Base-by-base conservation (phyloP, 2,888 invertebrate species). In the Harpalus rubripes region DNA sequence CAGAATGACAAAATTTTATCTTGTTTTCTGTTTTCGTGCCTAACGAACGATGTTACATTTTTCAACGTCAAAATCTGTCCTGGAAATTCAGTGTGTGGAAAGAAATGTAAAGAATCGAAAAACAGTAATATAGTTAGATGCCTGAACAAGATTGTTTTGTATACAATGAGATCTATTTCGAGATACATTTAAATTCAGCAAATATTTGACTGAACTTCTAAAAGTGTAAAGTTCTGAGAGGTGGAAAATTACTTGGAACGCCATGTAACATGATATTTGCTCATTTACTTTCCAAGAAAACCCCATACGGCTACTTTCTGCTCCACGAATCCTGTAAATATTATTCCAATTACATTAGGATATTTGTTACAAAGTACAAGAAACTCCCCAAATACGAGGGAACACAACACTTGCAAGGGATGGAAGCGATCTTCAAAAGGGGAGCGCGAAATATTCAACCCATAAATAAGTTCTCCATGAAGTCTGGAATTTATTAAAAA, bases 291-390 rank as follows among this genome's bases (percentile, higher is more conserved):
- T 26, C 52, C 7, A 18, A 22, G 74, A 44, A 74, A 74, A 52
- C 74, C n/a, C 44, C 72, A 72, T 72, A 72, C 72, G 72, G 39
- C 44, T 52, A 44, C 74, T 74, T 74, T 74, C 74, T 52, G 74
- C 74, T 74, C 52, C 18, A 74, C 18, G 52, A 74, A 74, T 74
- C 74, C 59, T 59, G 59, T 65, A 65, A 65, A 81, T 81, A 81
- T 81, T 65, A 65, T 81, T 81, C 44, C 81, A 81, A 81, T 81
- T 81, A 81, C 81, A 81, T 81, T 81, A 81, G 63, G 41, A 65
- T 81, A 81, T 65, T 81, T 81, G 65, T 65, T 81, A 65, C 81
- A 22, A 41, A 74, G 44, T 74, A 52, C 44, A 7, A 72, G 44
- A 72, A 16, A 32, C 32, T 72, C 32, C 32, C 74, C 18, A 74